Conservation (phyloP, 2,888 invertebrate species). For the Philereme transversata region DNA sequence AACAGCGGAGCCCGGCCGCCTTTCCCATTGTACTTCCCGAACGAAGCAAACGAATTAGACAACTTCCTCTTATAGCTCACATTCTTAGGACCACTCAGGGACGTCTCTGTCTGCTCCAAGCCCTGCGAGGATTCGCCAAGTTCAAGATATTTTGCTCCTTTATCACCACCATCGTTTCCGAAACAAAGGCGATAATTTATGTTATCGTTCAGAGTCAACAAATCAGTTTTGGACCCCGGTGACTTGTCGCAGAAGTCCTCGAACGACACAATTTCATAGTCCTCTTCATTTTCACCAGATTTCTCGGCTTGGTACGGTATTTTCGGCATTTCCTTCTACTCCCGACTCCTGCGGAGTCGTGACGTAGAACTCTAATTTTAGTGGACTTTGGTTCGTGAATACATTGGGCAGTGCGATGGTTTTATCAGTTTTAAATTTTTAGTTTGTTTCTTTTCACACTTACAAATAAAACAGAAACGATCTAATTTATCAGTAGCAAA, state of each 20-base stretch:
- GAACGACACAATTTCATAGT: constrained; percentile 83
- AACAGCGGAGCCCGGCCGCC: constrained; percentile 59
- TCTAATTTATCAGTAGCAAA: too few relatives aligned
- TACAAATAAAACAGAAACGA: too few relatives aligned
- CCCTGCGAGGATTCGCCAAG: constrained; percentile 67
- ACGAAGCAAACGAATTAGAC: constrained; percentile 68
- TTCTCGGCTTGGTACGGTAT: constrained; percentile 75
- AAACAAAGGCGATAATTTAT: constrained; percentile 80
- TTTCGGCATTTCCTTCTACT: constrained; percentile 68
- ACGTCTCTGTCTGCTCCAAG: constrained; percentile 69
- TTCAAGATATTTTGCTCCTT: constrained; percentile 56
- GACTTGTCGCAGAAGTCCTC: constrained; percentile 85
- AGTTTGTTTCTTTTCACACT: neutral
- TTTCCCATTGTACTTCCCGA: constrained; percentile 63
- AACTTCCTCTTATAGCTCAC: constrained; percentile 61
- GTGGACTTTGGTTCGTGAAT: constrained; percentile 3
- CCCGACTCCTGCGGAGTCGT: constrained; percentile 9
- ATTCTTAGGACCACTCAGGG: constrained; percentile 66
- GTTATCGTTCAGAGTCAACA: constrained; percentile 80
- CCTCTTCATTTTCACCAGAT: constrained; percentile 68
- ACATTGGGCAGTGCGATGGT: constrained; percentile 4
- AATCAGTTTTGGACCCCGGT: constrained; percentile 78
- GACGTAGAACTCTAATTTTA: constrained; percentile 44
- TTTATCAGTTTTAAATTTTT: neutral
- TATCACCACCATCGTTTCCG: constrained; percentile 57